Percentiles rank a stretch among this genome's conserved stretches.
These are phyloP conservation scores for Allolobophora icterica DNA, from an alignment of 2,888 invertebrate genomes.

Conservation along the genomic window DNA sequence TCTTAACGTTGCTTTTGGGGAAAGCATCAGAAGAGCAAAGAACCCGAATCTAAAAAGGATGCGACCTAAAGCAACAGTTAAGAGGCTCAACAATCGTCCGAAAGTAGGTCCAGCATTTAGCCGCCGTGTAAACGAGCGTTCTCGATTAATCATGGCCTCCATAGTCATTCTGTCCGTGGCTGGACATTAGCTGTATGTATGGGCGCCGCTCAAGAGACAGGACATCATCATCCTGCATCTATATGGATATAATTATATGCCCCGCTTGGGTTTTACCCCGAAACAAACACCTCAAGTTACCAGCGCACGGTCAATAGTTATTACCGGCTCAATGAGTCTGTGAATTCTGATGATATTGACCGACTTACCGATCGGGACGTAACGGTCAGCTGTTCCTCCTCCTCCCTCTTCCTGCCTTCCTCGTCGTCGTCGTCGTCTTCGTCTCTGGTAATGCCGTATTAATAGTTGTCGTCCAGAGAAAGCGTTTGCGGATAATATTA, in stretches of 20 bases:
- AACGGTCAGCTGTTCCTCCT: background rate
- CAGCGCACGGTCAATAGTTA: background rate
- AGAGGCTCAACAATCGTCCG: no score
- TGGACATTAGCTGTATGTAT: background rate
- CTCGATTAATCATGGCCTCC: background rate
- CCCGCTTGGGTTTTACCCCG: background rate
- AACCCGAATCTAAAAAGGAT: background rate
- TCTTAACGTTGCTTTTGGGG: no score
- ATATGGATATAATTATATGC: background rate
- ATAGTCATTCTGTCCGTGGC: background rate
- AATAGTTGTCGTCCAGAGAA: constrained; percentile 17
- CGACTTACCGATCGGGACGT: background rate
- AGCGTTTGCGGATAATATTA: constrained; percentile 9
- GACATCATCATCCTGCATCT: background rate
- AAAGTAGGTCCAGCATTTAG: no score
- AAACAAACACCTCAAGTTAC: background rate
- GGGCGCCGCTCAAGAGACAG: background rate
- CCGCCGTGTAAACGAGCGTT: background rate
- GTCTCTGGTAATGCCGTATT: background rate
- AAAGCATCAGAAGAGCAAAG: background rate
- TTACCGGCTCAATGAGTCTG: background rate
- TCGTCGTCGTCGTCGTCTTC: background rate
- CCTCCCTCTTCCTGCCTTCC: background rate
- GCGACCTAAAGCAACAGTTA: background rate
- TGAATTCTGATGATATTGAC: background rate